These are phyloP conservation scores for Hybognathus amarus DNA, from an alignment of 2,797 vertebrate genomes.

Conservation along the genomic window DNA sequence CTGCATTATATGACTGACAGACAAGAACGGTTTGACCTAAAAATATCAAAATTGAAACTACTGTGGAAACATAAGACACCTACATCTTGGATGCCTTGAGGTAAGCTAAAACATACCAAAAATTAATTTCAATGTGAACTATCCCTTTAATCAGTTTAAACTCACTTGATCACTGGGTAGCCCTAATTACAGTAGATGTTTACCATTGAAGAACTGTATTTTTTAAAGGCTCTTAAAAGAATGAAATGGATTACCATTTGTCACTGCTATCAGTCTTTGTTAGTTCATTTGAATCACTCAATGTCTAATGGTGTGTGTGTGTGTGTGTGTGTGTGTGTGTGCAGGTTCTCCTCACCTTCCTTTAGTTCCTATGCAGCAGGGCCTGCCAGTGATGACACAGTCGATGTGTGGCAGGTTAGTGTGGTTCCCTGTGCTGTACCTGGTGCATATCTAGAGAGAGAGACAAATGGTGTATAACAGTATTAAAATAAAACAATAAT, in stretches of 20 bases:
- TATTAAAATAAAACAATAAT: background rate
- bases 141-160: background rate
- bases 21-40: no score
- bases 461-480: background rate
- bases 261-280: background rate
- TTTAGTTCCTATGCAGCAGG: slow-evolving; percentile 98
- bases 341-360: slow-evolving; percentile 82
- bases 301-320: background rate
- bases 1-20: no score
- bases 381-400: slow-evolving; percentile 93
- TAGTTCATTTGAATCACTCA: background rate
- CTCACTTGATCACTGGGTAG: background rate
- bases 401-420: slow-evolving; percentile 97
- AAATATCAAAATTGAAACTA: no score
- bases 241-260: background rate
- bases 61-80: no score
- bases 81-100: no score
- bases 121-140: no score
- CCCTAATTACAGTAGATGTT: background rate
- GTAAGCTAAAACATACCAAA: no score
- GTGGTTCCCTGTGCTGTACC: slow-evolving; percentile 89
- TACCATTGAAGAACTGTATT: background rate
- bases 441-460: slow-evolving; percentile 86
- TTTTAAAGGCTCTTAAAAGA: background rate
- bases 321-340: no score